phyloP scores from a whole-genome alignment of 2,797 vertebrate genomes.

The Leptoclinus maculatus region DNA sequence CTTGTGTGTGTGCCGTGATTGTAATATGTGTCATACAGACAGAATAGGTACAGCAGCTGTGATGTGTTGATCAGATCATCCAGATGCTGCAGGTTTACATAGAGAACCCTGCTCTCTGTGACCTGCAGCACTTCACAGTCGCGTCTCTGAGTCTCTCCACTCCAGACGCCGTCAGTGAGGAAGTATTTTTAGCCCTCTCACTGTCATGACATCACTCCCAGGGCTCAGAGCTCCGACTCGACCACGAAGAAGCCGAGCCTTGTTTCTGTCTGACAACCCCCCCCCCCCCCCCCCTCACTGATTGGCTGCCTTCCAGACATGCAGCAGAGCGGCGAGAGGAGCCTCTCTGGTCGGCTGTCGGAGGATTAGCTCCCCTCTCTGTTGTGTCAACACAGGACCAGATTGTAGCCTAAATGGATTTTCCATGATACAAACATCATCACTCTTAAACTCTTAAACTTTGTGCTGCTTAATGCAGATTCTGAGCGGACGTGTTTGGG shows the following conservation, averaged over 20 bases:
- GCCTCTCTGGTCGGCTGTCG: slow-evolving; percentile 17
- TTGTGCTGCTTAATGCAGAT: slow-evolving; percentile 16
- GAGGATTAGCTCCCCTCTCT: slow-evolving; percentile 46
- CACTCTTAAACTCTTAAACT: background rate
- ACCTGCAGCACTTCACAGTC: no score
- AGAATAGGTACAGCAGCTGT: no score
- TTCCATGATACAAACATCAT: slow-evolving; percentile 35
- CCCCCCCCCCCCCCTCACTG: background rate
- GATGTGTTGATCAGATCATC: no score
- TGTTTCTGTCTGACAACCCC: background rate
- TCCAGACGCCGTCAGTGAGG: background rate
- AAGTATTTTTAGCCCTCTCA: slow-evolving; percentile 67
- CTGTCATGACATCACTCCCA: slow-evolving; percentile 44
- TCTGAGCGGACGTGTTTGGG: background rate
- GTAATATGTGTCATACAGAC: no score
- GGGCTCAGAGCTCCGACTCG: slow-evolving; percentile 13
- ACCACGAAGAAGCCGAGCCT: background rate
- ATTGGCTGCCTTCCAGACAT: slow-evolving; percentile 52
- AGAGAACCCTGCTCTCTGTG: no score
- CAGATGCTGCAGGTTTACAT: no score
- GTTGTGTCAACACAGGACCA: slow-evolving; percentile 53
- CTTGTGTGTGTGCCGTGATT: no score
- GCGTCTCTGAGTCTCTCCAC: background rate
- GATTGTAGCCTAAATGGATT: slow-evolving; percentile 42
- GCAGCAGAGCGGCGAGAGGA: slow-evolving; percentile 34